Conservation (phyloP, 2,797 vertebrate genomes). For the Tinamus major region DNA sequence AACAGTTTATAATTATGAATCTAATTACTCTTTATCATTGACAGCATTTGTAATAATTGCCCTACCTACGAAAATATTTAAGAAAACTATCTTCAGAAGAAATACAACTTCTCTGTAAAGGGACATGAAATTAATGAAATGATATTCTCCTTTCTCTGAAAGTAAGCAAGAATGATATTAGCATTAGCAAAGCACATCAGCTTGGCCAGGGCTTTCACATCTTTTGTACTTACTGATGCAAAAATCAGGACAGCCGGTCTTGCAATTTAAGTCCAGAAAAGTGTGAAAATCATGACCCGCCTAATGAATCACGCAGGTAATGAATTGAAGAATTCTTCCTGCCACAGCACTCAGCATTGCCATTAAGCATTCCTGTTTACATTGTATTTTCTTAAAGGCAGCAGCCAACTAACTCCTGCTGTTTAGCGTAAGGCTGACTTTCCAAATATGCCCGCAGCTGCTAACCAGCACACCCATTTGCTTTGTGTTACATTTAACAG, state of each 20-base stretch:
- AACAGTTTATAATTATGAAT: slow-evolving; percentile 32
- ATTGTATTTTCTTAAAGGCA: neutral
- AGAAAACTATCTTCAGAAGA: neutral
- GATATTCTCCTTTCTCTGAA: slow-evolving; percentile 38
- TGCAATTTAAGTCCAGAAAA: slow-evolving; percentile 57
- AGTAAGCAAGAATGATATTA: slow-evolving; percentile 59
- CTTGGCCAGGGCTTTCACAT: neutral
- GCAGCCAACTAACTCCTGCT: slow-evolving; percentile 2
- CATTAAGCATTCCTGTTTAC: slow-evolving; percentile 23
- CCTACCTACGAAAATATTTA: slow-evolving; percentile 17
- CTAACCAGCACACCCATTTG: neutral
- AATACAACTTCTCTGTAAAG: neutral
- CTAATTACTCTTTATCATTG: slow-evolving; percentile 28
- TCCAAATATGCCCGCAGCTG: neutral
- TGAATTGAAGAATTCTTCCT: slow-evolving; percentile 51
- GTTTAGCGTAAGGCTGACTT: slow-evolving; percentile 15
- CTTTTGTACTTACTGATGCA: slow-evolving; percentile 55
- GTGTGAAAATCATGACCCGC: slow-evolving; percentile 65
- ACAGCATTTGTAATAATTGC: slow-evolving; percentile 1
- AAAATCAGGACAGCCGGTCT: slow-evolving; percentile 50
- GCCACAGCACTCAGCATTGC: slow-evolving; percentile 8
- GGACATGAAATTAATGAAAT: slow-evolving; percentile 44
- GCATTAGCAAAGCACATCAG: slow-evolving; percentile 55
- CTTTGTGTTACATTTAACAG: slow-evolving; percentile 23
- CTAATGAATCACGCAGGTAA: slow-evolving; percentile 64